Percentiles rank a stretch among this genome's conserved stretches.
Evolutionary conservation across 2,797 vertebrate species (phyloP).

Genomic region (Falco cherrug): DNA sequence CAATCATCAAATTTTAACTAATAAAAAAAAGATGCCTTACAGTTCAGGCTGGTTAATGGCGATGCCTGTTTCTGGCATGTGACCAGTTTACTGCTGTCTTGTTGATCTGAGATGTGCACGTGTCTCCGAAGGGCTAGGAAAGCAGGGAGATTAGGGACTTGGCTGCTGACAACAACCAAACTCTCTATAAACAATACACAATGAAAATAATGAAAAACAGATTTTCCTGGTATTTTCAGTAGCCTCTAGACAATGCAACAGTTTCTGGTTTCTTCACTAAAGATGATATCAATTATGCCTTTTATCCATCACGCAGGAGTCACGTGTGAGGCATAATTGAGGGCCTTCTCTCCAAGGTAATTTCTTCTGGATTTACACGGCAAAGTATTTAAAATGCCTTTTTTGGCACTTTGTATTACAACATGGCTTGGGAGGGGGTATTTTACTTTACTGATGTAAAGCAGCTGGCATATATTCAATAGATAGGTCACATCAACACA

Average conservation of each 20-base stretch:
- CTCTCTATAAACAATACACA: slow-evolving; percentile 70
- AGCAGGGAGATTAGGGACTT: slow-evolving; percentile 70
- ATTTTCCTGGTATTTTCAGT: slow-evolving; percentile 67
- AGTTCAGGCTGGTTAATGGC: slow-evolving; percentile 44
- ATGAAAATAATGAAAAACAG: slow-evolving; percentile 71
- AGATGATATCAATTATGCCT: slow-evolving; percentile 74
- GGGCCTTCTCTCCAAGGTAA: slow-evolving; percentile 62
- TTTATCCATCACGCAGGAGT: slow-evolving; percentile 70
- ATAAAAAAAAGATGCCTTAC: slow-evolving; percentile 47
- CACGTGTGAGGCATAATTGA: slow-evolving; percentile 67
- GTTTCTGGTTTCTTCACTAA: slow-evolving; percentile 72
- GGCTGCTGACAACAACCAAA: slow-evolving; percentile 67
- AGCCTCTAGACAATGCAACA: slow-evolving; percentile 68
- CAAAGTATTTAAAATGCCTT: slow-evolving; percentile 64
- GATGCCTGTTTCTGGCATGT: slow-evolving; percentile 34
- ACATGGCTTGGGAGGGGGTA: slow-evolving; percentile 52
- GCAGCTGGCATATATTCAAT: slow-evolving; percentile 71
- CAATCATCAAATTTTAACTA: slow-evolving; percentile 60
- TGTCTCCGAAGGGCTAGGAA: slow-evolving; percentile 58
- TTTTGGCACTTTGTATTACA: slow-evolving; percentile 65
- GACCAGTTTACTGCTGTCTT: slow-evolving; percentile 63
- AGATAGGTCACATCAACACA: slow-evolving; percentile 62
- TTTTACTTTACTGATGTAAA: slow-evolving; percentile 69
- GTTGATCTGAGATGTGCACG: slow-evolving; percentile 67
- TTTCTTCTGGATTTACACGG: slow-evolving; percentile 64